A percentile compares a stretch with the other conserved stretches of the same genome.
Conservation (phyloP, 2,888 invertebrate species). For the Amiota minor region DNA sequence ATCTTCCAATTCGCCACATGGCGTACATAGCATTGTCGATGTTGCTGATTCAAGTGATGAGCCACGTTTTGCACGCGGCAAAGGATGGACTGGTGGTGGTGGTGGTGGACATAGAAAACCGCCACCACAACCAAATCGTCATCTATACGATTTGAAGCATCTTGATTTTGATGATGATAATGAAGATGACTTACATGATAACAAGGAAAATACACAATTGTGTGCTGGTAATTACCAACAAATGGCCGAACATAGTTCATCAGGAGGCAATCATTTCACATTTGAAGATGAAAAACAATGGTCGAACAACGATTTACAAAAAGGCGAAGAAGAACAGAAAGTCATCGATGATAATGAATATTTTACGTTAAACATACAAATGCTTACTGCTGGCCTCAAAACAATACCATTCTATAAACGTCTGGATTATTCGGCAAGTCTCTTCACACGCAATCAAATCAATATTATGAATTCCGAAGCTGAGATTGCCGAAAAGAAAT, state of each 20-base stretch:
- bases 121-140: constrained; percentile 51
- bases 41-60: constrained; percentile 72
- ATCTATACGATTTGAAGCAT: constrained; percentile 49
- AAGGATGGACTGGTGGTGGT: constrained; percentile 52
- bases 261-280: constrained; percentile 71
- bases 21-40: constrained; percentile 66
- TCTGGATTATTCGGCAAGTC: constrained; percentile 68
- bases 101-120: constrained; percentile 39
- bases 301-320: constrained; percentile 62
- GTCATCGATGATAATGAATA: constrained; percentile 62
- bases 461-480: constrained; percentile 64
- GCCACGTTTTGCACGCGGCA: constrained; percentile 59
- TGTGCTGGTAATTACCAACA: constrained; percentile 71
- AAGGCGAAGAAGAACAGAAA: constrained; percentile 13
- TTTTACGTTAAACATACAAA: constrained; percentile 73
- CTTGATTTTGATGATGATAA: constrained; percentile 40
- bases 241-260: constrained; percentile 69
- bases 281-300: constrained; percentile 74
- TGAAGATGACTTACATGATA: constrained; percentile 54
- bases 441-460: constrained; percentile 72
- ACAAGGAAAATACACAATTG: constrained; percentile 64
- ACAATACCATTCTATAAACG: constrained; percentile 75
- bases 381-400: constrained; percentile 71
- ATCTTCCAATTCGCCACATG: constrained; percentile 62
- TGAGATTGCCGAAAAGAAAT: constrained; percentile 63